A percentile compares a stretch with the other conserved stretches of the same genome.
Evolutionary conservation across 1,140 invertebrate genomes (phyloP).

Genomic region (Zaprionus inermis): DNA sequence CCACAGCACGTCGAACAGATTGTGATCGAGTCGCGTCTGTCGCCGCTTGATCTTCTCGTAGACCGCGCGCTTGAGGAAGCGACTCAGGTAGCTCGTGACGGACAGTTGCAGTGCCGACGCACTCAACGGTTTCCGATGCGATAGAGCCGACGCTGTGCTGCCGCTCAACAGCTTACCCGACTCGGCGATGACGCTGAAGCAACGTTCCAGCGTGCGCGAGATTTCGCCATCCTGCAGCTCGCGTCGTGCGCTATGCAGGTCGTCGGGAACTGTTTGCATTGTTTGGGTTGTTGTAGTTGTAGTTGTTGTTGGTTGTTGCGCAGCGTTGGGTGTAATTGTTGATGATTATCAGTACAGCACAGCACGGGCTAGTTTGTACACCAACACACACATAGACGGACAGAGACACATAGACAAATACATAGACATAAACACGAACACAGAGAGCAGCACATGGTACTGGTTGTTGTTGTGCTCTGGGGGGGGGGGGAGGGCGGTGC

Average conservation of each 20-base stretch:
- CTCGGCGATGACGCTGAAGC: constrained; percentile 88
- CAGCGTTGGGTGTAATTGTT: constrained; percentile 66
- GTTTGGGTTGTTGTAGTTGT: constrained; percentile 46
- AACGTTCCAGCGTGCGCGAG: constrained; percentile 89
- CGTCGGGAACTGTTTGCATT: constrained; percentile 86
- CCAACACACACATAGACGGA: constrained; percentile 32
- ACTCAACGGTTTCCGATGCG: constrained; percentile 83
- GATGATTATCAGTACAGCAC: constrained; percentile 63
- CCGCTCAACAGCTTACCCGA: constrained; percentile 84
- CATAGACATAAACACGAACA: constrained; percentile 32
- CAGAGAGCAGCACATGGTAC: constrained; percentile 37
- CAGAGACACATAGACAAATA: constrained; percentile 10
- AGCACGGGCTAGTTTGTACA: constrained; percentile 36
- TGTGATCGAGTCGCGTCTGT: constrained; percentile 90
- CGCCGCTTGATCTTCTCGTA: constrained; percentile 89
- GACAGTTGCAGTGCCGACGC: constrained; percentile 86
- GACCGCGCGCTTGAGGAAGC: constrained; percentile 87
- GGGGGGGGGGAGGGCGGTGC: neutral
- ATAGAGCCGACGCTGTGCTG: constrained; percentile 83
- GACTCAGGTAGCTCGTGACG: constrained; percentile 87
- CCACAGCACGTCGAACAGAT: constrained; percentile 92
- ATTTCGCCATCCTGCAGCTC: constrained; percentile 88
- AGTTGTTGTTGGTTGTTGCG: constrained; percentile 36
- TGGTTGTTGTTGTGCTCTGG: constrained; percentile 8
- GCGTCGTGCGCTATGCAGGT: constrained; percentile 89